phyloP scores from a whole-genome alignment of 2,888 invertebrate genomes.

The Oligia latruncula region DNA sequence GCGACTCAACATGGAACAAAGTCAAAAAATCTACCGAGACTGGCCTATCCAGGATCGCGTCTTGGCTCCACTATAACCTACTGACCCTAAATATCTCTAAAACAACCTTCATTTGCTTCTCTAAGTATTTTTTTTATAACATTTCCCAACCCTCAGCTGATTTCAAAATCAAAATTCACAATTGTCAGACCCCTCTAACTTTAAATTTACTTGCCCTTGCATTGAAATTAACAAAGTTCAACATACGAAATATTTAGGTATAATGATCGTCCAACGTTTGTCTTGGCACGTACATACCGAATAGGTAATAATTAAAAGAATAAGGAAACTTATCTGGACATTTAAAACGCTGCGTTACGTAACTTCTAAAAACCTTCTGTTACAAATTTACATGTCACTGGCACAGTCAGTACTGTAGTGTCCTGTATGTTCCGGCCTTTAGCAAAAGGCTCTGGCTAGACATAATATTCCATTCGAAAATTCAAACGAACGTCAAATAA shows the following conservation, averaged over 20 bases:
- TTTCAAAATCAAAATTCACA: neutral
- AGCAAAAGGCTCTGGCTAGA: no score
- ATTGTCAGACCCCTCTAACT: neutral
- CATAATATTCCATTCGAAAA: no score
- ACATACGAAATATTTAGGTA: neutral
- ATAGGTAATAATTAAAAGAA: neutral
- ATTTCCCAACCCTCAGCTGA: neutral
- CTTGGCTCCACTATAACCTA: neutral
- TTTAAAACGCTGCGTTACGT: neutral
- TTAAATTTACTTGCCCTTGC: neutral
- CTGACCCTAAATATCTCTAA: neutral
- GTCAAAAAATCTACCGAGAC: neutral
- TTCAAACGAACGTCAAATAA: no score
- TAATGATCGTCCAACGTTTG: neutral
- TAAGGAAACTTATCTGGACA: neutral
- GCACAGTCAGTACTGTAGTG: neutral
- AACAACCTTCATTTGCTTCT: neutral
- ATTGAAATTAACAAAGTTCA: neutral
- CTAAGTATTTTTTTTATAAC: neutral
- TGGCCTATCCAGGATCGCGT: neutral
- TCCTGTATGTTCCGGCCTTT: no score
- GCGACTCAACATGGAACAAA: neutral
- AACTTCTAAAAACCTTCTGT: neutral
- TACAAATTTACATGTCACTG: neutral
- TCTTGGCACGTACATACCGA: neutral